Evolutionary conservation across 2,888 invertebrate species (phyloP).

Genomic region (Apoderus coryli): DNA sequence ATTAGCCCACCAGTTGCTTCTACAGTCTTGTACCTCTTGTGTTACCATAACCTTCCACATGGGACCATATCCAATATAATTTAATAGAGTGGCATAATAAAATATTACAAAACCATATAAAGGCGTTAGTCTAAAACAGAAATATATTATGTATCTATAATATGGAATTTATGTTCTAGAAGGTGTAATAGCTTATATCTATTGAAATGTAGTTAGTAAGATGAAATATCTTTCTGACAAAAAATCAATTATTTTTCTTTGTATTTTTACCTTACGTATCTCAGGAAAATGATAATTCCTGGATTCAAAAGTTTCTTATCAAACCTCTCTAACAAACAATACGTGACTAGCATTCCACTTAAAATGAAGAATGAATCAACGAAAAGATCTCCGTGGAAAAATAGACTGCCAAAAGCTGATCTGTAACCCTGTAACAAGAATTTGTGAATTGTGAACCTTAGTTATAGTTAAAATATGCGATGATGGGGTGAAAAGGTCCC

Average conservation of each 20-base stretch:
- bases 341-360: slow-evolving; percentile 40
- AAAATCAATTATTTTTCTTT: too few relatives aligned
- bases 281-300: slow-evolving; percentile 34
- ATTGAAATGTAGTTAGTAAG: too few relatives aligned
- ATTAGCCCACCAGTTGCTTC: slow-evolving; percentile 47
- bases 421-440: slow-evolving; percentile 25
- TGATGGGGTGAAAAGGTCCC: too few relatives aligned
- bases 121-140: slow-evolving; percentile 29
- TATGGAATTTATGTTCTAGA: too few relatives aligned
- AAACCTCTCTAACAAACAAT: slow-evolving; percentile 29
- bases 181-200: too few relatives aligned
- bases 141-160: too few relatives aligned
- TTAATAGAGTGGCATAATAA: slow-evolving; percentile 38
- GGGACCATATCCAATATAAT: slow-evolving; percentile 42
- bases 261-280: slow-evolving; percentile 41
- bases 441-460: too few relatives aligned
- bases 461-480: too few relatives aligned
- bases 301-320: slow-evolving; percentile 32
- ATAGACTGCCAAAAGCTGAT: slow-evolving; percentile 27
- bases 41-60: slow-evolving; percentile 40
- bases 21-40: slow-evolving; percentile 37
- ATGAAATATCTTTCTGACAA: too few relatives aligned
- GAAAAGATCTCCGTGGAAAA: slow-evolving; percentile 42
- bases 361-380: slow-evolving; percentile 46
- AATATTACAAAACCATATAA: slow-evolving; percentile 41